Percentiles rank a stretch among this genome's conserved stretches.
These are phyloP conservation scores for Octomys mimax DNA, from an alignment of 2,797 vertebrate genomes.

Conservation along the genomic window DNA sequence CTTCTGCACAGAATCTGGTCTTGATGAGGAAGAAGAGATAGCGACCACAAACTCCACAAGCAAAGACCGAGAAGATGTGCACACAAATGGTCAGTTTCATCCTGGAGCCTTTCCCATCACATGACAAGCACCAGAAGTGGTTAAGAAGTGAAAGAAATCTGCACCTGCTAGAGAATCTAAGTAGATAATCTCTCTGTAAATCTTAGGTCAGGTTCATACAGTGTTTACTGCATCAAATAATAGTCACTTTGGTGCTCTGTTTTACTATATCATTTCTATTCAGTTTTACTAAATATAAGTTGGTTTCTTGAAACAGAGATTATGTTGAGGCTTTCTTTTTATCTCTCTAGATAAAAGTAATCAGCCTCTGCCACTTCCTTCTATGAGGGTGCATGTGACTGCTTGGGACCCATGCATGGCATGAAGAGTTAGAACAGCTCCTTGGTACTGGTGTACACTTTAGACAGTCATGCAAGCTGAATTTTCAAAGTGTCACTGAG, in stretches of 20 bases:
- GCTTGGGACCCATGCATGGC: neutral
- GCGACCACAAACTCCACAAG: neutral
- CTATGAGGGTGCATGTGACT: neutral
- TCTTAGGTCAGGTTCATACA: slow-evolving; percentile 14
- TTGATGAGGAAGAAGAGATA: neutral
- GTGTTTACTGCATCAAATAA: neutral
- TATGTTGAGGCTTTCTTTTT: slow-evolving; percentile 9
- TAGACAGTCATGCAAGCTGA: neutral
- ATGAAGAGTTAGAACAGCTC: neutral
- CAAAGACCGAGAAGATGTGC: neutral
- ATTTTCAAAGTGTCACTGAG: neutral
- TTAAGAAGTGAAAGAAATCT: neutral
- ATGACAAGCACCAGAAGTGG: neutral
- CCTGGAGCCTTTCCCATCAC: neutral
- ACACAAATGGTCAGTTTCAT: neutral
- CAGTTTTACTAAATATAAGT: neutral
- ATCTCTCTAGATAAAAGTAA: neutral
- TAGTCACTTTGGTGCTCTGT: neutral
- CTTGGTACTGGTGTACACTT: neutral
- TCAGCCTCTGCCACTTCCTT: neutral
- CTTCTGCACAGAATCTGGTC: neutral
- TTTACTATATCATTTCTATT: neutral
- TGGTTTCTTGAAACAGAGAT: slow-evolving; percentile 25
- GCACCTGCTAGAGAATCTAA: neutral
- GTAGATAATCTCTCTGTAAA: neutral